Evolutionary conservation across 2,113 vertebrate genomes (phyloP).

Genomic region (Neotragus pygmaeus): DNA sequence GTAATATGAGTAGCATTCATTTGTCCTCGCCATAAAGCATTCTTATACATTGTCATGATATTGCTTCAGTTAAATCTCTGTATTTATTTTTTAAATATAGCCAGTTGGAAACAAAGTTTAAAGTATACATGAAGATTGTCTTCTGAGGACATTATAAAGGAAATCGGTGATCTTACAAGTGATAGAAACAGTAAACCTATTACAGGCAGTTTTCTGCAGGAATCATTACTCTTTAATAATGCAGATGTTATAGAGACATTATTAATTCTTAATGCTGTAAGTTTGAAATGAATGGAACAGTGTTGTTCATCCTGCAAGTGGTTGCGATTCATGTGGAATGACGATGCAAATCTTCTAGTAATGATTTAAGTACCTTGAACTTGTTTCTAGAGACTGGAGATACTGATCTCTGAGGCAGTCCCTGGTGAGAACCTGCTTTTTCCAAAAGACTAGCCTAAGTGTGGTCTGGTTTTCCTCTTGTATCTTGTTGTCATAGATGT

Average conservation of each 20-base stretch:
- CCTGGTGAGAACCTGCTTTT: slow-evolving; percentile 42
- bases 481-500: slow-evolving; percentile 29
- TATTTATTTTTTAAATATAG: slow-evolving; percentile 73
- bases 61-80: slow-evolving; percentile 46
- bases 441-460: background rate
- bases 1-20: background rate
- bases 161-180: slow-evolving; percentile 68
- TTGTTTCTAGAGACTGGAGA: slow-evolving; percentile 14
- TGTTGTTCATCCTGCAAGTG: slow-evolving; percentile 44
- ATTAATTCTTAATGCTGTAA: slow-evolving; percentile 69
- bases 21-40: background rate
- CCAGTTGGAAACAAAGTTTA: slow-evolving; percentile 73
- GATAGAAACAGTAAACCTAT: slow-evolving; percentile 61
- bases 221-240: slow-evolving; percentile 67
- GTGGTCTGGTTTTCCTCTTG: slow-evolving; percentile 38
- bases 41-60: background rate
- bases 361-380: slow-evolving; percentile 48
- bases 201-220: slow-evolving; percentile 48
- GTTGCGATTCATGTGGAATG: slow-evolving; percentile 17
- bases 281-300: slow-evolving; percentile 55
- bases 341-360: background rate
- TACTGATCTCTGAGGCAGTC: slow-evolving; percentile 19
- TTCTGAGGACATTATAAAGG: slow-evolving; percentile 30
- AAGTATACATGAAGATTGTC: slow-evolving; percentile 51
- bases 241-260: slow-evolving; percentile 50